Conservation (phyloP, 2,797 vertebrate species). For the Dendrocincla fuliginosa region DNA sequence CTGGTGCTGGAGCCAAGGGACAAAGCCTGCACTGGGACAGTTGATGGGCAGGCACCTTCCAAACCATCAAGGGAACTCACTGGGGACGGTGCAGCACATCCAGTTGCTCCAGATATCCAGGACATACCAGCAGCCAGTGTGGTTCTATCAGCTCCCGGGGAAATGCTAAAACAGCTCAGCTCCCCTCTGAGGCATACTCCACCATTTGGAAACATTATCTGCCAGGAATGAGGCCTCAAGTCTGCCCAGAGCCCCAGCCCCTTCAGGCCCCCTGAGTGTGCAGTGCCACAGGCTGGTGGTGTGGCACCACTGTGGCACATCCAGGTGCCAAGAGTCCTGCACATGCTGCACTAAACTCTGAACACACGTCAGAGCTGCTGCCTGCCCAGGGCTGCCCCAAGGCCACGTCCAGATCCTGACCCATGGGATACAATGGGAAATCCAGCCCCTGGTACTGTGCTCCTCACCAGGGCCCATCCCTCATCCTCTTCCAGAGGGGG, state of each 20-base stretch:
- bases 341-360: fast-evolving
- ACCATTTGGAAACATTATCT: background rate
- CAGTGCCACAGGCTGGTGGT: fast-evolving
- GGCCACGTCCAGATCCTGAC: fast-evolving
- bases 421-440: background rate
- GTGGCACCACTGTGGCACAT: fast-evolving
- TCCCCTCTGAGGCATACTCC: background rate
- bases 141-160: fast-evolving
- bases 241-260: background rate
- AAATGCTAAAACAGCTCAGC: background rate
- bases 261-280: background rate
- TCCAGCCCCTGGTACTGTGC: fast-evolving
- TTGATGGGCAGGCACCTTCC: fast-evolving
- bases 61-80: fast-evolving
- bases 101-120: background rate
- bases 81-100: fast-evolving
- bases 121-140: fast-evolving
- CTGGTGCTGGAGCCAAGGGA: fast-evolving
- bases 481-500: background rate
- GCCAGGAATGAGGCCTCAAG: fast-evolving
- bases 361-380: background rate
- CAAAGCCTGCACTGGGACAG: background rate
- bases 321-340: background rate
- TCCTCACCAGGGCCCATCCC: fast-evolving
- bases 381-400: background rate